These are phyloP conservation scores for Hassar affinis DNA, from an alignment of 2,113 vertebrate species.

Conservation along the genomic window DNA sequence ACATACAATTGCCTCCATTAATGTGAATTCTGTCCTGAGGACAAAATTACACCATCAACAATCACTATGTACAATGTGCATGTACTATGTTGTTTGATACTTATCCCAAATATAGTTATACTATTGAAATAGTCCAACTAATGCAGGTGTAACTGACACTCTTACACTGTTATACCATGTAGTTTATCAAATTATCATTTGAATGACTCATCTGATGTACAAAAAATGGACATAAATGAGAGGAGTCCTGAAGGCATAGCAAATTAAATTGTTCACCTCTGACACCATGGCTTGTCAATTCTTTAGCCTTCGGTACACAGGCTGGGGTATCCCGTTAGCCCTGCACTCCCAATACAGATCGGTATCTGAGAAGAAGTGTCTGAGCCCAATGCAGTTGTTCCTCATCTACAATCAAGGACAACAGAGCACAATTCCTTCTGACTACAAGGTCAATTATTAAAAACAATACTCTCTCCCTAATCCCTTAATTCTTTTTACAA, in stretches of 20 bases:
- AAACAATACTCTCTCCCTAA: neutral
- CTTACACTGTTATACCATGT: neutral
- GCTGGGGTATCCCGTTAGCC: constrained; percentile 79
- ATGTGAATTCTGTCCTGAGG: constrained; percentile 80
- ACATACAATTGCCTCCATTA: constrained; percentile 77
- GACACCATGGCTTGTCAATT: constrained; percentile 74
- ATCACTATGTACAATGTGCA: neutral
- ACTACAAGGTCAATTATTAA: neutral
- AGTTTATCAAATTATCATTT: neutral
- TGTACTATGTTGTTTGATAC: neutral
- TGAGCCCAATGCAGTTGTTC: constrained; percentile 81
- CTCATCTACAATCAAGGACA: constrained; percentile 60
- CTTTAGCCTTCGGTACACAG: constrained; percentile 84
- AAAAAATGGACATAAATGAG: neutral
- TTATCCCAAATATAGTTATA: neutral
- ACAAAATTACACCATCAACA: constrained; percentile 42
- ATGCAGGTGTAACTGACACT: neutral
- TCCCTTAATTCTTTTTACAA: neutral
- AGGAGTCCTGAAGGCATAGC: neutral
- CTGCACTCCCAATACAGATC: constrained; percentile 86
- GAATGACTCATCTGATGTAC: neutral
- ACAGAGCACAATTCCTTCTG: neutral
- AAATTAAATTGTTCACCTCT: constrained; percentile 69
- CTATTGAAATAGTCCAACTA: neutral
- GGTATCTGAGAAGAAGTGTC: constrained; percentile 80